These are phyloP conservation scores for Tryphoninae sp. DNA, from an alignment of 2,888 invertebrate species.

Conservation along the genomic window DNA sequence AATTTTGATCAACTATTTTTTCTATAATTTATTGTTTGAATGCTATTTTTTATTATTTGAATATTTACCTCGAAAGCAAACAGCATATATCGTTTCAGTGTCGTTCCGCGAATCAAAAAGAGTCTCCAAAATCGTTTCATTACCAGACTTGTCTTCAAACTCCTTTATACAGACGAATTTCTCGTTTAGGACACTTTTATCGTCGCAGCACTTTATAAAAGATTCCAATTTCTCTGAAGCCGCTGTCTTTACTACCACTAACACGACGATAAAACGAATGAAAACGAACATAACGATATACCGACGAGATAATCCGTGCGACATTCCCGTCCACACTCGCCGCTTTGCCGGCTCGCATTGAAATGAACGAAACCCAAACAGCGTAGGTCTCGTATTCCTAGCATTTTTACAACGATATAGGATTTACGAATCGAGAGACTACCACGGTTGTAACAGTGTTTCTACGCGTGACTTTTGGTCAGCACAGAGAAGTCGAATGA, in stretches of 20 bases:
- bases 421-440: constrained; percentile 32
- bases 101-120: constrained; percentile 52
- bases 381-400: constrained; percentile 6
- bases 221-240: constrained; percentile 34
- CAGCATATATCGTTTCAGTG: constrained; percentile 41
- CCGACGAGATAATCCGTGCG: constrained; percentile 45
- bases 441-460: constrained; percentile 6
- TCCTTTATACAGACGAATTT: constrained; percentile 62
- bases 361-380: constrained; percentile 6
- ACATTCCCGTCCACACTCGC: constrained; percentile 25
- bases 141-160: background rate
- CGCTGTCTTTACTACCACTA: constrained; percentile 4
- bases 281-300: constrained; percentile 56
- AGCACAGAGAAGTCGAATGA: background rate
- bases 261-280: constrained; percentile 20
- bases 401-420: constrained; percentile 10
- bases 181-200: constrained; percentile 59
- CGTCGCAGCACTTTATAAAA: constrained; percentile 62
- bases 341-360: constrained; percentile 20
- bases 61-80: constrained; percentile 65
- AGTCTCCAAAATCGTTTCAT: constrained; percentile 21
- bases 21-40: background rate
- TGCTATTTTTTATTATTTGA: background rate
- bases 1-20: background rate
- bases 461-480: constrained; percentile 3